These are phyloP conservation scores for Sternotherus odoratus DNA, from an alignment of 2,797 vertebrate genomes.

Conservation along the genomic window DNA sequence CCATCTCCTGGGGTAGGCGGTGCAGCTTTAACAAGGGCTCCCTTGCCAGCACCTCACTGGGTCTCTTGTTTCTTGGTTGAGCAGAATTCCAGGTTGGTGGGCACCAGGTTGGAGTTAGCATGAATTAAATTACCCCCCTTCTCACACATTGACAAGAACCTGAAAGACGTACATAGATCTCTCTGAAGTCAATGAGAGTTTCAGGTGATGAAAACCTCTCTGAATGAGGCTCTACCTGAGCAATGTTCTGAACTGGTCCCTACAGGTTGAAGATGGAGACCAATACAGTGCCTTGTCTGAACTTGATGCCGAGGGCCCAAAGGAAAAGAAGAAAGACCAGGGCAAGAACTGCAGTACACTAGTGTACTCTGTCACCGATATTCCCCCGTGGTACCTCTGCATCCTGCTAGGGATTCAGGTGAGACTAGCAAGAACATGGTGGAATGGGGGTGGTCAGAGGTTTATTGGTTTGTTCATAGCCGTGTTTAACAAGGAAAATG, in stretches of 20 bases:
- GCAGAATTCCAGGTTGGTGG: not conserved
- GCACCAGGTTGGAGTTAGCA: not conserved
- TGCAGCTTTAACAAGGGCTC: not conserved
- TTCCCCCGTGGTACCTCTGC: slow-evolving; percentile 95
- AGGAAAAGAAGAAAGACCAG: not conserved
- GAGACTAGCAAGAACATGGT: not conserved
- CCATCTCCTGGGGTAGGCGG: not conserved
- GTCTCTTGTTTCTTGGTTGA: not conserved
- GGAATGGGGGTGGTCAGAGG: not conserved
- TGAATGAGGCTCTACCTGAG: not conserved
- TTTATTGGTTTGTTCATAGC: not conserved
- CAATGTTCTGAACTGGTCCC: slow-evolving; percentile 24
- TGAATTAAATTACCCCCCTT: not conserved
- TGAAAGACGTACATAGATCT: fast-evolving
- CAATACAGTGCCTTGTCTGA: slow-evolving; percentile 73
- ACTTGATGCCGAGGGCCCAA: not conserved
- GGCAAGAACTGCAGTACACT: slow-evolving; percentile 74
- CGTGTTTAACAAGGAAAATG: not conserved
- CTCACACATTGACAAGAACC: not conserved
- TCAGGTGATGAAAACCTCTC: not conserved
- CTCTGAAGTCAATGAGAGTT: fast-evolving
- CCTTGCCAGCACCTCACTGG: not conserved
- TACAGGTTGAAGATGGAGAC: slow-evolving; percentile 81
- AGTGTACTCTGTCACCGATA: slow-evolving; percentile 89
- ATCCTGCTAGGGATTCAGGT: slow-evolving; percentile 96